phyloP scores from a whole-genome alignment of 2,888 invertebrate species.

The Apodemia zela region DNA sequence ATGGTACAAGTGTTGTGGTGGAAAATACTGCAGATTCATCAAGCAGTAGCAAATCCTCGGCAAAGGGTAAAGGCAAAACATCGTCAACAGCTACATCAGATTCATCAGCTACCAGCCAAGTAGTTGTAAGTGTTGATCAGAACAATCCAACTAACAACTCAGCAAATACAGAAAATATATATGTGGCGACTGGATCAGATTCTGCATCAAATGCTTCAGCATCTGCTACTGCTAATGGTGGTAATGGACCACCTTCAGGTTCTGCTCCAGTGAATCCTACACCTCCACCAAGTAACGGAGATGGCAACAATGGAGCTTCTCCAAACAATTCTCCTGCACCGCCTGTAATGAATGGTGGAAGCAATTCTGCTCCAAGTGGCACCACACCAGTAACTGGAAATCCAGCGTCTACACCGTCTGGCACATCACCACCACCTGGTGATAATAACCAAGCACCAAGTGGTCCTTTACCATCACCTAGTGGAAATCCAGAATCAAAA shows the following conservation, averaged over 20 bases:
- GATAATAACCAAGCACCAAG: too few species aligned
- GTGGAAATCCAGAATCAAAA: neutral
- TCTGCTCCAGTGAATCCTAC: neutral
- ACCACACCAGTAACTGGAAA: neutral
- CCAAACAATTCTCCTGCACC: neutral
- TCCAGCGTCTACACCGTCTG: neutral
- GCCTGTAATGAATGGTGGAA: neutral
- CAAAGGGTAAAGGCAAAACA: slow-evolving; percentile 26
- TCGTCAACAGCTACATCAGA: slow-evolving; percentile 30
- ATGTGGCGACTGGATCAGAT: slow-evolving; percentile 30
- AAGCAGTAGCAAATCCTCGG: slow-evolving; percentile 29
- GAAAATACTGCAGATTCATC: slow-evolving; percentile 32
- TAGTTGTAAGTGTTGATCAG: slow-evolving; percentile 31
- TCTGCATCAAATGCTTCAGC: slow-evolving; percentile 29
- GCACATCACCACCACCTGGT: neutral
- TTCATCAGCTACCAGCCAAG: slow-evolving; percentile 30
- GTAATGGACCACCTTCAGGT: neutral
- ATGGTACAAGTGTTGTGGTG: slow-evolving; percentile 32
- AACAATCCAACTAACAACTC: slow-evolving; percentile 25
- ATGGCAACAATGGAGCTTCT: neutral
- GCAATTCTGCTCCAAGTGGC: neutral
- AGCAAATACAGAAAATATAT: slow-evolving; percentile 32
- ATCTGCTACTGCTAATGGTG: slow-evolving; percentile 17
- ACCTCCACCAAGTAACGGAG: neutral
- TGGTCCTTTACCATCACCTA: too few species aligned